A percentile compares a stretch with the other conserved stretches of the same genome.
Evolutionary conservation across 2,113 vertebrate species (phyloP).

Genomic region (Gambusia holbrooki): DNA sequence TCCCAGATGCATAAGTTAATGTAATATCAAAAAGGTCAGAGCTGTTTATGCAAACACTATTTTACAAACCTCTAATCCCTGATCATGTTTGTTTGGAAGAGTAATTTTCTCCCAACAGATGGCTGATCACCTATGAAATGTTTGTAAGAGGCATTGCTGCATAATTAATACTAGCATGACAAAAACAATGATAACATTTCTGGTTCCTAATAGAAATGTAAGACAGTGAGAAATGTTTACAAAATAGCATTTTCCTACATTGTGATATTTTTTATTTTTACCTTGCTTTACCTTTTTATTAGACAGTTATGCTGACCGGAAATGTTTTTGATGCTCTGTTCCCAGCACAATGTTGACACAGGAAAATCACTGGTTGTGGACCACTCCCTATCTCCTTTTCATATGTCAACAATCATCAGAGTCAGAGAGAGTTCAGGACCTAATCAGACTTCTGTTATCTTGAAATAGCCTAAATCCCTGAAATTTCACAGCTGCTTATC

Average conservation of each 20-base stretch:
- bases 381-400: too few relatives aligned
- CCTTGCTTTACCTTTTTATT: not conserved
- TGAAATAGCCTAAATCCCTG: too few relatives aligned
- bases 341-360: too few relatives aligned
- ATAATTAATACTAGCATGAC: not conserved
- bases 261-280: not conserved
- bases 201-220: not conserved
- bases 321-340: too few relatives aligned
- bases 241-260: not conserved
- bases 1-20: not conserved
- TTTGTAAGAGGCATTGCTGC: not conserved
- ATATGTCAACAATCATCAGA: too few relatives aligned
- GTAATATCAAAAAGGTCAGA: not conserved
- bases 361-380: too few relatives aligned
- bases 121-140: not conserved
- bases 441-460: too few relatives aligned
- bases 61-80: not conserved
- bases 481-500: too few relatives aligned
- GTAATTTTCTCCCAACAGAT: not conserved
- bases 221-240: too few relatives aligned
- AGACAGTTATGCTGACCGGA: not conserved
- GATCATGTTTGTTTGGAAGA: not conserved
- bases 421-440: too few relatives aligned
- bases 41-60: not conserved
- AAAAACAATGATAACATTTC: not conserved